A percentile compares a stretch with the other conserved stretches of the same genome.
Conservation (phyloP, 2,888 invertebrate genomes). For the Arctia plantaginis region DNA sequence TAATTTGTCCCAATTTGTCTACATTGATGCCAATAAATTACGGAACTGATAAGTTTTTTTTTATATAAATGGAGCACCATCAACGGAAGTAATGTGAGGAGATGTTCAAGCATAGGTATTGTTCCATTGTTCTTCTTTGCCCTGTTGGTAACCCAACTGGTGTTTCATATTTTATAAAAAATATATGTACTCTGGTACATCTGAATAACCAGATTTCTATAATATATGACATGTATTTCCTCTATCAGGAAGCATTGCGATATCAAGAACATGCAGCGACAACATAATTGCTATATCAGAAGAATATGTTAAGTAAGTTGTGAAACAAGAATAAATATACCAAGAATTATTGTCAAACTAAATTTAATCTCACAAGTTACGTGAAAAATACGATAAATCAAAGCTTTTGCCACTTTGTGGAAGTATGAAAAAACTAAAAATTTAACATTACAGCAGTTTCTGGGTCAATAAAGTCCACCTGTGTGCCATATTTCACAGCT, state of each 20-base stretch:
- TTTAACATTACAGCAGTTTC: slow-evolving; percentile 43
- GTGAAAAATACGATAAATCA: slow-evolving; percentile 37
- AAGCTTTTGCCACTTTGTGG: slow-evolving; percentile 24
- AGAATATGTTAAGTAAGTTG: not conserved
- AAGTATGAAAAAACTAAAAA: slow-evolving; percentile 40
- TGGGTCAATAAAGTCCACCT: slow-evolving; percentile 52
- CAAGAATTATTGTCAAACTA: slow-evolving; percentile 17
- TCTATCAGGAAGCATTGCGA: too few species aligned
- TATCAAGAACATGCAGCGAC: too few species aligned
- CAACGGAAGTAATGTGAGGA: not conserved
- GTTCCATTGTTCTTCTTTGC: not conserved
- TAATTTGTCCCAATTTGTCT: not conserved
- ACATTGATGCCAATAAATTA: not conserved
- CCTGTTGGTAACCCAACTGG: too few species aligned
- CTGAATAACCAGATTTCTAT: not conserved
- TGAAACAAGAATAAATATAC: not conserved
- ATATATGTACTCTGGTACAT: not conserved
- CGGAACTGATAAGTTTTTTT: not conserved
- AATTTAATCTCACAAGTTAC: slow-evolving; percentile 22
- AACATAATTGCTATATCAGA: too few species aligned
- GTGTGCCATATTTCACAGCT: slow-evolving; percentile 43
- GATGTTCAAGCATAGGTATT: not conserved
- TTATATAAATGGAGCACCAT: not conserved
- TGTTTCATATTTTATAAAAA: not conserved
- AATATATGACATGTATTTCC: too few species aligned